phyloP scores from a whole-genome alignment of 2,113 vertebrate species.

The Myiopsitta monachus region DNA sequence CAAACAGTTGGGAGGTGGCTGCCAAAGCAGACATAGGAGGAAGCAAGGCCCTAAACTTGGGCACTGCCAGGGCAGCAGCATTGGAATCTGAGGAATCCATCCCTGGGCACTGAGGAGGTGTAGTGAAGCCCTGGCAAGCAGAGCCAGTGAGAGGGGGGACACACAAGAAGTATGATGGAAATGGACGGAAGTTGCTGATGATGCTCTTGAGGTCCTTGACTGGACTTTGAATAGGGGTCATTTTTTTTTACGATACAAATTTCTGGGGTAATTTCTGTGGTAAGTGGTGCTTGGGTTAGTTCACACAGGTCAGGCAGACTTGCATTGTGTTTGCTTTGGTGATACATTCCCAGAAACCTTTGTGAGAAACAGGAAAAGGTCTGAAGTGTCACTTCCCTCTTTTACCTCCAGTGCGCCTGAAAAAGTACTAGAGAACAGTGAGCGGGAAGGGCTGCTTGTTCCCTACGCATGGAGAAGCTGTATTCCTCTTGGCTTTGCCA shows the following conservation, averaged over 20 bases:
- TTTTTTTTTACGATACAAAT: background rate
- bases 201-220: background rate
- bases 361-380: background rate
- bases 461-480: background rate
- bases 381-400: background rate
- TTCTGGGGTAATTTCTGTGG: background rate
- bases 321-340: background rate
- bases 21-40: fast-evolving
- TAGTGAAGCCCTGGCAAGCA: background rate
- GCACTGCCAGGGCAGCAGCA: no score
- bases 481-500: background rate
- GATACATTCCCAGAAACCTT: background rate
- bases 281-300: background rate
- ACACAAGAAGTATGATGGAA: fast-evolving
- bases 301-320: background rate
- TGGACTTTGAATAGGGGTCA: background rate
- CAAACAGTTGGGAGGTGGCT: background rate
- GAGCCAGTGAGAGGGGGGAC: background rate
- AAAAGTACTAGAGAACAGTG: background rate
- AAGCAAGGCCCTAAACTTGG: background rate
- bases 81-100: background rate
- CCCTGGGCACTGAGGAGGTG: background rate
- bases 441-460: background rate
- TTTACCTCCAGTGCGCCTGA: background rate
- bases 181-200: background rate